phyloP scores from a whole-genome alignment of 1,140 invertebrate genomes.

The Lepidurus apus region DNA sequence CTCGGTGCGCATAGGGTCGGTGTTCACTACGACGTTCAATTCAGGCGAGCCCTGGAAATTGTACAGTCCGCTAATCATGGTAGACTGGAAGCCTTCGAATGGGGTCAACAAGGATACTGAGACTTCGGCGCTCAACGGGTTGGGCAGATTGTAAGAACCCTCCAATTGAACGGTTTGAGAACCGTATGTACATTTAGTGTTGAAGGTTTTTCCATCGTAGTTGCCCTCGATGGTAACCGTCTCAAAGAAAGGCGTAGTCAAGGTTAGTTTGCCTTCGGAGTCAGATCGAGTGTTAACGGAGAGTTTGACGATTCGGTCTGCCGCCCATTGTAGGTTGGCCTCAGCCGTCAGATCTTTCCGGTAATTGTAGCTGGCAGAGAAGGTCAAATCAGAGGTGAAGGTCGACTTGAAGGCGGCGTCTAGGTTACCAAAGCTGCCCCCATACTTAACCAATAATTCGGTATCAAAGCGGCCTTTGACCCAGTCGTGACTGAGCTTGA shows the following conservation, averaged over 20 bases:
- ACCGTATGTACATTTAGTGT: neutral
- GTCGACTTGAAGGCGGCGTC: neutral
- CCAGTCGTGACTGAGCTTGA: neutral
- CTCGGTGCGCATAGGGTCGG: neutral
- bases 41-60: constrained; percentile 24
- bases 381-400: neutral
- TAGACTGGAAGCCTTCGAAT: constrained; percentile 21
- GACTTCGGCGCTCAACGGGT: neutral
- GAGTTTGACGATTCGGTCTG: neutral
- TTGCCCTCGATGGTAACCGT: neutral
- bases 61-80: constrained; percentile 22
- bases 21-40: constrained; percentile 2
- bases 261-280: neutral
- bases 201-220: neutral
- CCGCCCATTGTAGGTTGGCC: neutral
- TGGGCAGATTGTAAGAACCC: neutral
- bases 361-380: neutral
- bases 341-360: constrained; percentile 9
- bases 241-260: neutral
- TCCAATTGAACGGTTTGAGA: neutral
- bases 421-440: neutral
- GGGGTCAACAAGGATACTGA: constrained; percentile 29
- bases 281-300: neutral
- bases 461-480: neutral
- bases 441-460: neutral